Conservation (phyloP, 2,113 vertebrate species). For the Indicator indicator region DNA sequence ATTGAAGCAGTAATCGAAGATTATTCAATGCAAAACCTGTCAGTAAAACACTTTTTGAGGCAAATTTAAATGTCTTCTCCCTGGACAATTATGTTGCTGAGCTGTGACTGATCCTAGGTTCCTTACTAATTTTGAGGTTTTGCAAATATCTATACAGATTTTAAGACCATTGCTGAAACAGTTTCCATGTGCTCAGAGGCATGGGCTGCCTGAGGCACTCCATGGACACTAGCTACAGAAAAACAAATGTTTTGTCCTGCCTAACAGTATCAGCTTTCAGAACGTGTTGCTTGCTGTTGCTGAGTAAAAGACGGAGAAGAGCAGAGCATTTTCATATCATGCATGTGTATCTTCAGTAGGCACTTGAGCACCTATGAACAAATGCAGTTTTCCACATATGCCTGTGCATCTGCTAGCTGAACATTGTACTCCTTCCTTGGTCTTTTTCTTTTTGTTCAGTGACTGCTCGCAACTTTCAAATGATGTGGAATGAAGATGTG, state of each 20-base stretch:
- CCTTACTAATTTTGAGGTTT: background rate
- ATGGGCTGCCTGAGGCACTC: background rate
- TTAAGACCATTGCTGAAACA: background rate
- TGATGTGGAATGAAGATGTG: background rate
- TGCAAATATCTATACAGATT: background rate
- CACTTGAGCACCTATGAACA: background rate
- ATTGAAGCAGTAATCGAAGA: background rate
- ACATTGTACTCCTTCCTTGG: background rate
- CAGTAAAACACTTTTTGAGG: background rate
- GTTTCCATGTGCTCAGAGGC: background rate
- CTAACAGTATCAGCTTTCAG: background rate
- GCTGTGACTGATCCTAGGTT: background rate
- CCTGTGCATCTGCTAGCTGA: background rate
- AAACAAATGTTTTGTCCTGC: background rate
- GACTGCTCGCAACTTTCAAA: background rate
- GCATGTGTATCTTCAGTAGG: background rate
- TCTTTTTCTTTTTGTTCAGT: background rate
- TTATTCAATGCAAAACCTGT: background rate
- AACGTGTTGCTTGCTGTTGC: background rate
- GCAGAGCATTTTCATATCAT: background rate
- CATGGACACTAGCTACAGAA: fast-evolving
- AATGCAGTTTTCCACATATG: background rate
- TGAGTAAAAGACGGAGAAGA: background rate
- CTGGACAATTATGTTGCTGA: background rate
- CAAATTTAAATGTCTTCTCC: background rate